Percentiles rank a stretch among this genome's conserved stretches.
These are phyloP conservation scores for Cecidostiba fungosa DNA, from an alignment of 2,888 invertebrate species.

Conservation along the genomic window DNA sequence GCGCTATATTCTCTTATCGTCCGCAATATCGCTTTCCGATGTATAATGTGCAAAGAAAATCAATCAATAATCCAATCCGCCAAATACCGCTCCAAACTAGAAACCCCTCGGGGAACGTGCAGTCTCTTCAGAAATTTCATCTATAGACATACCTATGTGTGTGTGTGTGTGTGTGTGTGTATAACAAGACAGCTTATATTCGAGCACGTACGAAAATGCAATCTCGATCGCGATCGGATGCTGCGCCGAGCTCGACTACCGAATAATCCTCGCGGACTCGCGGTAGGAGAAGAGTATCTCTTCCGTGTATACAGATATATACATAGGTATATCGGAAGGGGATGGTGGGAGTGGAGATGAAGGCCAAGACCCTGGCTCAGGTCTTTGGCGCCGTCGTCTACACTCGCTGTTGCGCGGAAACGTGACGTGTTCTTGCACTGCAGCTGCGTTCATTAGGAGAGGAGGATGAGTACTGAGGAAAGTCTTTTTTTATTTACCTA, in stretches of 20 bases:
- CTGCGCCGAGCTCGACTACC: neutral
- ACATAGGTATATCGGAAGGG: neutral
- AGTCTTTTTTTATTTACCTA: no score
- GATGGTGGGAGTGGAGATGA: constrained; percentile 6
- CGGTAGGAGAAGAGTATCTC: neutral
- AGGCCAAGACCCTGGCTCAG: constrained; percentile 23
- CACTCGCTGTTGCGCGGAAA: neutral
- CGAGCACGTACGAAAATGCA: neutral
- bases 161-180: no score
- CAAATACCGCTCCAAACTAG: no score
- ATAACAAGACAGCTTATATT: no score
- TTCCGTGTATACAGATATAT: neutral
- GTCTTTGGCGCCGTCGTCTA: neutral
- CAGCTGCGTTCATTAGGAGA: neutral
- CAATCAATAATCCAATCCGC: neutral
- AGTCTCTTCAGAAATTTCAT: no score
- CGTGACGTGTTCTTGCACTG: neutral
- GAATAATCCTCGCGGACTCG: neutral
- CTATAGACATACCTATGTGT: no score
- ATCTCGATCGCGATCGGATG: constrained; percentile 1
- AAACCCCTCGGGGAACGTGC: no score
- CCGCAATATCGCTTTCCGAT: neutral
- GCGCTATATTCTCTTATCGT: neutral
- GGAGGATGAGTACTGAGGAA: no score
- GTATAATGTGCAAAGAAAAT: neutral